Evolutionary conservation across 2,888 invertebrate species (phyloP).

Genomic region (Creontiades dilutus): DNA sequence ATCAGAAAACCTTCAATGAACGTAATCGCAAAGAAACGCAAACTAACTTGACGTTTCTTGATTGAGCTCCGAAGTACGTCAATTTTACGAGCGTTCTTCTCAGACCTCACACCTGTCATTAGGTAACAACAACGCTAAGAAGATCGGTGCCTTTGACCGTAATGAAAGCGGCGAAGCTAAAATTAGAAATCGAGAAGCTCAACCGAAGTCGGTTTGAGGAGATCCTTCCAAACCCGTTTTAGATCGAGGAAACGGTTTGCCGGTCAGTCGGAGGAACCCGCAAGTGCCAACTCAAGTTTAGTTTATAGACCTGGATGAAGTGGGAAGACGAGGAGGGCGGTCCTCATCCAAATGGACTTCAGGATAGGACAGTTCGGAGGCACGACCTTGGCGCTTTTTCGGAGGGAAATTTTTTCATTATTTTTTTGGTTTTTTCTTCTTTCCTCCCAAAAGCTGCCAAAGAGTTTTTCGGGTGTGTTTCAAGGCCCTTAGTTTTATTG

Average conservation of each 20-base stretch:
- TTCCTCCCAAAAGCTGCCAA: background rate
- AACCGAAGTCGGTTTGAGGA: background rate
- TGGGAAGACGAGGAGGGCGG: constrained; percentile 23
- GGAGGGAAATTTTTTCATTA: background rate
- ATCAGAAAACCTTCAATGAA: too few species aligned
- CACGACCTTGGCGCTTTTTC: constrained; percentile 23
- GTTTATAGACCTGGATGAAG: constrained; percentile 20
- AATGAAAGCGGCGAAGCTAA: background rate
- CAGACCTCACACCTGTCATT: too few species aligned
- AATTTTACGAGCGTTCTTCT: too few species aligned
- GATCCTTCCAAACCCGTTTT: background rate
- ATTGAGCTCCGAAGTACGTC: too few species aligned
- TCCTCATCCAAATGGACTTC: background rate
- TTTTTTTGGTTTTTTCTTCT: background rate
- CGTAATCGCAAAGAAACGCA: too few species aligned
- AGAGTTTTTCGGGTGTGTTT: background rate
- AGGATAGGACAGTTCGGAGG: constrained; percentile 11
- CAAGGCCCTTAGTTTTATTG: background rate
- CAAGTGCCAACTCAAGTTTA: background rate
- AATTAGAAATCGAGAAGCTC: background rate
- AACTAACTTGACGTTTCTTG: too few species aligned
- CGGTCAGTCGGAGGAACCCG: background rate
- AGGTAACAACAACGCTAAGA: too few species aligned
- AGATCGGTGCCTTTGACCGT: too few species aligned
- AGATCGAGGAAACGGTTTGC: background rate